Conservation (phyloP, 2,888 invertebrate species). For the Hydraecia micacea region DNA sequence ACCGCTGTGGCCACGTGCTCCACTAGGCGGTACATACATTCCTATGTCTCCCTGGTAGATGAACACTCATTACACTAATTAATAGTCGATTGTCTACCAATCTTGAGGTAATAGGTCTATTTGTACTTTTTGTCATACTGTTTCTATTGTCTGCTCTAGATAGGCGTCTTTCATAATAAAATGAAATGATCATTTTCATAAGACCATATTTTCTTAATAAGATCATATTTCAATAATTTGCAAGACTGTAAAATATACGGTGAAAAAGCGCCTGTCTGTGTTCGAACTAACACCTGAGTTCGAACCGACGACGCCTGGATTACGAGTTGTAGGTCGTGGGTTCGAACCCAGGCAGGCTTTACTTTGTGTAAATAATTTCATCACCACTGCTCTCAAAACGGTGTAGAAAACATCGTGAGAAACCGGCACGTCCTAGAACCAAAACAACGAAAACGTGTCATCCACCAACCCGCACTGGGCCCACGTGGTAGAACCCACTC, state of each 20-base stretch:
- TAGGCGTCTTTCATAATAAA: background rate
- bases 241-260: background rate
- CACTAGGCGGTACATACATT: background rate
- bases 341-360: background rate
- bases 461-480: too few relatives aligned
- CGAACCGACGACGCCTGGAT: too few relatives aligned
- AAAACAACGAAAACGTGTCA: too few relatives aligned
- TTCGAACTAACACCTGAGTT: too few relatives aligned
- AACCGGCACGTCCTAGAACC: too few relatives aligned
- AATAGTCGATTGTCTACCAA: conserved; percentile 39
- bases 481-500: too few relatives aligned
- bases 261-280: too few relatives aligned
- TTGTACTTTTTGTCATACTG: background rate
- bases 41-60: conserved; percentile 11
- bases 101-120: conserved; percentile 21
- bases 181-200: background rate
- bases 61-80: conserved; percentile 28
- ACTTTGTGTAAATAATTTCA: too few relatives aligned
- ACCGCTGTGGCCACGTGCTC: conserved; percentile 39
- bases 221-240: background rate
- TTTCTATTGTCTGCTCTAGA: background rate
- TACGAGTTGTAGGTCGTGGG: background rate
- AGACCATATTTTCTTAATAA: too few relatives aligned
- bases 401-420: too few relatives aligned
- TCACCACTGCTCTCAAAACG: too few relatives aligned